These are phyloP conservation scores for Rotaria socialis DNA, from an alignment of 2,888 invertebrate genomes.

Conservation along the genomic window DNA sequence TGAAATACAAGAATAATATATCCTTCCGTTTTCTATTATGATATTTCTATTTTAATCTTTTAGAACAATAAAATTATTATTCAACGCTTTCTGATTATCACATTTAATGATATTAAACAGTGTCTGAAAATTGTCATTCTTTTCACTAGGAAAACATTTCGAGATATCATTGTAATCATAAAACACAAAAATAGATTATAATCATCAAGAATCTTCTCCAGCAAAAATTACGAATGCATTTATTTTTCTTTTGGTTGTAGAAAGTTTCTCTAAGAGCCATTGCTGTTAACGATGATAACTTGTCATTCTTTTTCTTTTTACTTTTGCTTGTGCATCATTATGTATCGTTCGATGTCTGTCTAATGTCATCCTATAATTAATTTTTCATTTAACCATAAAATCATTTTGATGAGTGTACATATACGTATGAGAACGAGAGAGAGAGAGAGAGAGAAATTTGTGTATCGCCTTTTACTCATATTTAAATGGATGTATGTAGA, in stretches of 20 bases:
- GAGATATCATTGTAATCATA: no score
- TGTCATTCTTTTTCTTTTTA: background rate
- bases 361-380: constrained; percentile 1
- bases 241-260: background rate
- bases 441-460: background rate
- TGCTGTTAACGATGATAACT: background rate
- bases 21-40: no score
- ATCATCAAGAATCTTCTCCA: no score
- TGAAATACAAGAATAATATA: no score
- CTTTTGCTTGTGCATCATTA: background rate
- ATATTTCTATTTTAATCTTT: no score
- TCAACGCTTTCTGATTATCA: no score
- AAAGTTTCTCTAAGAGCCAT: background rate
- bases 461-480: background rate
- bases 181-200: no score
- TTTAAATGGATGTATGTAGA: background rate
- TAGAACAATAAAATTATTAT: no score
- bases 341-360: background rate
- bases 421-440: background rate
- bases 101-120: no score
- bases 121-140: no score
- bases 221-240: background rate
- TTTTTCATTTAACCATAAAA: constrained; percentile 5
- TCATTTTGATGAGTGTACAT: constrained; percentile 2
- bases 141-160: no score